Percentiles rank a stretch among this genome's conserved stretches.
Conservation (phyloP, 2,888 invertebrate species). For the Polydrusus tereticollis region DNA sequence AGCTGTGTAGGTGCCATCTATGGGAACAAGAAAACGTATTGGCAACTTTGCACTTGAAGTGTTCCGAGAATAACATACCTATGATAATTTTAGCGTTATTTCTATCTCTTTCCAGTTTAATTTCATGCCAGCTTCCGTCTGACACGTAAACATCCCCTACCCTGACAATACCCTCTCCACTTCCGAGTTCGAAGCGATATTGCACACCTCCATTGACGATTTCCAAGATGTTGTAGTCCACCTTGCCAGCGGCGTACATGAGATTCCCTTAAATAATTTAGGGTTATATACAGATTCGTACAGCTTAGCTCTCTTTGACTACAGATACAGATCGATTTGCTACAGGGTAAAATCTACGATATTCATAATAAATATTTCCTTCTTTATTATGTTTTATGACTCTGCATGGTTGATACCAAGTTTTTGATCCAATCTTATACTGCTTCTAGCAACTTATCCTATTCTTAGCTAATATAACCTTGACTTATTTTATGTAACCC, state of each 20-base stretch:
- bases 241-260: conserved; percentile 86
- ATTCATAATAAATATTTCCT: too few relatives aligned
- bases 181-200: conserved; percentile 93
- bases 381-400: too few relatives aligned
- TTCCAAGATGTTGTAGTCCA: conserved; percentile 92
- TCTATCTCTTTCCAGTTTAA: conserved; percentile 83
- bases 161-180: conserved; percentile 87
- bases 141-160: conserved; percentile 83
- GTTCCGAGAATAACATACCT: conserved; percentile 13
- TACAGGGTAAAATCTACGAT: too few relatives aligned
- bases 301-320: too few relatives aligned
- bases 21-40: neutral
- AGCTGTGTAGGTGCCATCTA: conserved; percentile 79
- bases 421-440: too few relatives aligned
- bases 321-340: too few relatives aligned
- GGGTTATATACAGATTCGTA: neutral
- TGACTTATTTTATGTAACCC: too few relatives aligned
- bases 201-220: conserved; percentile 87
- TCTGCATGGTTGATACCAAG: too few relatives aligned
- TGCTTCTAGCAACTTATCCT: too few relatives aligned
- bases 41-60: neutral
- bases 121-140: conserved; percentile 88
- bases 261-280: conserved; percentile 72
- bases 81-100: conserved; percentile 84
- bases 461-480: too few relatives aligned